Evolutionary conservation across 2,888 invertebrate genomes (phyloP).

Genomic region (Phalera bucephala): DNA sequence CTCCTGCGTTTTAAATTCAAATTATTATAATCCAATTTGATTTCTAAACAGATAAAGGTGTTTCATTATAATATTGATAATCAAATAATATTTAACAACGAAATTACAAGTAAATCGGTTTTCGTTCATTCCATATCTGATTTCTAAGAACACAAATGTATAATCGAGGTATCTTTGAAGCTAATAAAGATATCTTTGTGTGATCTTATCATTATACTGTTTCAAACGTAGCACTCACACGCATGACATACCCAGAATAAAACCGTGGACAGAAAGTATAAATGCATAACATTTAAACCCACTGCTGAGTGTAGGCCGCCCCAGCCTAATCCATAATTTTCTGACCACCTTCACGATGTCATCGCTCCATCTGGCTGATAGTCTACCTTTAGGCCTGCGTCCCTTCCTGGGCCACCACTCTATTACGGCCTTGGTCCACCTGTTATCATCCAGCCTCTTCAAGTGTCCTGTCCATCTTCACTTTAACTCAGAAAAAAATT

Average conservation of each 20-base stretch:
- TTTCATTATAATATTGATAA: conserved; percentile 21
- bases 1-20: no score
- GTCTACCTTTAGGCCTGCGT: no score
- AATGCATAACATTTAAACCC: not conserved
- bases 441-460: no score
- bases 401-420: no score
- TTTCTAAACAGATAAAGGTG: conserved; percentile 14
- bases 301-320: no score
- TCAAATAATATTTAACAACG: conserved; percentile 17
- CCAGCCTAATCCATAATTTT: no score
- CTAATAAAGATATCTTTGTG: conserved; percentile 5
- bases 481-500: no score
- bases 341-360: no score
- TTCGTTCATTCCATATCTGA: conserved; percentile 19
- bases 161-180: conserved; percentile 24
- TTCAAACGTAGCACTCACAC: not conserved
- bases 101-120: conserved; percentile 28
- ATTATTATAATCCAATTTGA: no score
- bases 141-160: conserved; percentile 20
- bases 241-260: not conserved
- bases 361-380: no score
- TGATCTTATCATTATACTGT: conserved; percentile 2
- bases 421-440: no score
- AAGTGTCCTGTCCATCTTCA: no score
- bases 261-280: not conserved